Evolutionary conservation across 1,140 invertebrate species (phyloP).

Genomic region (Dinothrombium tinctorium): DNA sequence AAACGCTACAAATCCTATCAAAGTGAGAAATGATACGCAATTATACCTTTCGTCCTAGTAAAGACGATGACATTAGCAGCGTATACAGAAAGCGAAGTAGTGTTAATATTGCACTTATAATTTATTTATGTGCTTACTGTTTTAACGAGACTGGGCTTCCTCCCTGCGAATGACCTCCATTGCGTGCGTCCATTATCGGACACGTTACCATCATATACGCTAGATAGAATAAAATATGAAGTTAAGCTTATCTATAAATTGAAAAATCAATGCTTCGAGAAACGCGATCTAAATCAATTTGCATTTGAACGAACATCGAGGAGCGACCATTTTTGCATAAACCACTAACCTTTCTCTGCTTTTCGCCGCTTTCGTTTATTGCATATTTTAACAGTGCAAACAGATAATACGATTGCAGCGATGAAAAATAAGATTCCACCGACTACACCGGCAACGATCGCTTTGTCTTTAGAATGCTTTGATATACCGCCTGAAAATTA

Average conservation of each 20-base stretch:
- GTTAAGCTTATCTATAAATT: slow-evolving; percentile 19
- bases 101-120: neutral
- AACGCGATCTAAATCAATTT: neutral
- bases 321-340: neutral
- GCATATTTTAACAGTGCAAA: slow-evolving; percentile 88
- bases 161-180: slow-evolving; percentile 43
- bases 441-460: slow-evolving; percentile 46
- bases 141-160: slow-evolving; percentile 92
- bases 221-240: slow-evolving; percentile 24
- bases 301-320: neutral
- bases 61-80: neutral
- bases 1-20: neutral
- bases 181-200: slow-evolving; percentile 69
- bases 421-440: slow-evolving; percentile 87
- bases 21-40: neutral
- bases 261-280: neutral
- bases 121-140: slow-evolving; percentile 36
- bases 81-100: neutral
- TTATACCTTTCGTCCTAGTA: neutral
- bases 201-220: slow-evolving; percentile 93
- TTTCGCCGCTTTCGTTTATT: slow-evolving; percentile 83
- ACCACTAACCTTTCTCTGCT: slow-evolving; percentile 74
- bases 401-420: slow-evolving; percentile 77
- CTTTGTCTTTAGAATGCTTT: slow-evolving; percentile 4
- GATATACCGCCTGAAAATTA: neutral